Percentiles rank a stretch among this genome's conserved stretches.
phyloP scores from a whole-genome alignment of 2,113 vertebrate species.

The Agapornis roseicollis region DNA sequence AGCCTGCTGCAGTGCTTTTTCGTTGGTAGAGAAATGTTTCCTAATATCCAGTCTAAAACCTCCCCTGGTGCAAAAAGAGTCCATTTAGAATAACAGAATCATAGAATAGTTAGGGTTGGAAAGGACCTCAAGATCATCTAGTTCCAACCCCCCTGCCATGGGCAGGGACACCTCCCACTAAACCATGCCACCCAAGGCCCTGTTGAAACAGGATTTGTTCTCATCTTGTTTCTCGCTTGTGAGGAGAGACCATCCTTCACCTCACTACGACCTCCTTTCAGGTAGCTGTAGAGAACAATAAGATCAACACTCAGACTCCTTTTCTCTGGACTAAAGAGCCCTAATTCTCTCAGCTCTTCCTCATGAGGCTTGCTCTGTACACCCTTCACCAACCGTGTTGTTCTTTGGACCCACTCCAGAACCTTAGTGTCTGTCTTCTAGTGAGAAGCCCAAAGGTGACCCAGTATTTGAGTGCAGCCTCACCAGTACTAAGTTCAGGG shows the following conservation, averaged over 20 bases:
- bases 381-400: accelerated
- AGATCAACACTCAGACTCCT: background rate
- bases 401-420: background rate
- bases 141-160: too few species aligned
- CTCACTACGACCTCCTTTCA: background rate
- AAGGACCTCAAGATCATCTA: too few species aligned
- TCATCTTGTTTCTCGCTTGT: background rate
- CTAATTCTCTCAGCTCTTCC: background rate
- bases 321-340: background rate
- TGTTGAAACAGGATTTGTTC: background rate
- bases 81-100: too few species aligned
- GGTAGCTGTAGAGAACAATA: background rate
- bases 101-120: too few species aligned
- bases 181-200: too few species aligned
- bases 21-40: background rate
- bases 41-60: background rate
- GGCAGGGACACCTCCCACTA: too few species aligned
- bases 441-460: background rate
- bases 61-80: background rate
- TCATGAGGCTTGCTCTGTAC: background rate
- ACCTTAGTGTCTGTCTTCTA: background rate
- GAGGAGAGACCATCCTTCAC: background rate
- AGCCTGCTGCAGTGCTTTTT: background rate
- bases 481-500: background rate
- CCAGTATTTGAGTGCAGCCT: background rate